phyloP scores from a whole-genome alignment of 2,888 invertebrate genomes.

The Machimus rusticus region DNA sequence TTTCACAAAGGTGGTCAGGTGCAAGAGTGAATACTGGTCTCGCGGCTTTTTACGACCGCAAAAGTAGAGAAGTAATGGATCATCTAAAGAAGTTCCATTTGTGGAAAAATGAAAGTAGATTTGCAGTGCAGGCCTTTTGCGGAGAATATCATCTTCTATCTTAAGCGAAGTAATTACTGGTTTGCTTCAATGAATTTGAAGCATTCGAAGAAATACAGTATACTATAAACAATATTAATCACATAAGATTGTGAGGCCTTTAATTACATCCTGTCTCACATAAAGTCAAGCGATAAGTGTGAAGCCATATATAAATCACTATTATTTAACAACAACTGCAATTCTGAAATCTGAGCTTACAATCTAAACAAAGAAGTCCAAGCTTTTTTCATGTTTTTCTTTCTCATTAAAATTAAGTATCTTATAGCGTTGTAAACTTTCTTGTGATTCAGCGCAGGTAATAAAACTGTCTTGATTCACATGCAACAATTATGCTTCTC shows the following conservation, averaged over 20 bases:
- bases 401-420: neutral
- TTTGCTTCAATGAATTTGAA: neutral
- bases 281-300: neutral
- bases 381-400: neutral
- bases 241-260: neutral
- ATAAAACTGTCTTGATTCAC: neutral
- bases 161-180: neutral
- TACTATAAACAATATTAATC: no score
- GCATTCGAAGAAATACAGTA: no score
- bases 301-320: neutral
- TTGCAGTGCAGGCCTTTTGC: neutral
- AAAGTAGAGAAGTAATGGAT: neutral
- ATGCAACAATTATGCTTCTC: neutral
- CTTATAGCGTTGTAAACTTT: neutral
- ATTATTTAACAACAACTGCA: neutral
- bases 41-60: neutral
- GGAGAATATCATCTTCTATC: neutral
- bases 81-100: neutral
- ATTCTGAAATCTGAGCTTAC: neutral
- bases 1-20: neutral
- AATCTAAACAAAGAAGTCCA: neutral
- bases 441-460: neutral
- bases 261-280: neutral
- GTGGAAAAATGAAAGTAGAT: neutral
- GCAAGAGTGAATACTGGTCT: neutral